phyloP scores from a whole-genome alignment of 2,888 invertebrate species.

The Lamellibrachia satsuma region DNA sequence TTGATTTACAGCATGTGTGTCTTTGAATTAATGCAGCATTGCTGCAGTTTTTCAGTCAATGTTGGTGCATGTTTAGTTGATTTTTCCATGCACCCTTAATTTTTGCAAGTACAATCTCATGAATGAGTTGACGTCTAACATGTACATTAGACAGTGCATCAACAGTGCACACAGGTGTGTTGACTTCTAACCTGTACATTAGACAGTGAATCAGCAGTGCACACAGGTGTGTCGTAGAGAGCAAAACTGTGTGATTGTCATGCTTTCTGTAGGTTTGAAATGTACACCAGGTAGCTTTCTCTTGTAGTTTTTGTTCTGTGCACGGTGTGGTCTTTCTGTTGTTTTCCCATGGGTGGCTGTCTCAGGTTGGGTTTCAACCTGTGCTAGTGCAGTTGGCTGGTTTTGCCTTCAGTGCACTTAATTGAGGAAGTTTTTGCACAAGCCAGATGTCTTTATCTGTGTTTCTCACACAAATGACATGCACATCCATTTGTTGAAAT shows the following conservation, averaged over 20 bases:
- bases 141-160: background rate
- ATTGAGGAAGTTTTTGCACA: background rate
- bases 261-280: background rate
- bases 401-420: background rate
- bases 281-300: background rate
- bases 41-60: background rate
- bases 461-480: background rate
- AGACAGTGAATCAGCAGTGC: background rate
- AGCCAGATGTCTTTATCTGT: background rate
- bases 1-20: too few relatives aligned
- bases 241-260: background rate
- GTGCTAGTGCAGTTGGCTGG: background rate
- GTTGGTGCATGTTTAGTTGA: background rate
- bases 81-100: background rate
- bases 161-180: background rate
- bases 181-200: background rate
- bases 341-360: background rate
- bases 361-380: background rate
- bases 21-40: too few relatives aligned
- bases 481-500: constrained; percentile 6
- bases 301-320: background rate
- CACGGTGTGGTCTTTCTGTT: background rate
- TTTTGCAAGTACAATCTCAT: background rate
- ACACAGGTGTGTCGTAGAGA: background rate
- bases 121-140: background rate